Conservation (phyloP, 2,888 invertebrate species). For the Andrena bucephala region DNA sequence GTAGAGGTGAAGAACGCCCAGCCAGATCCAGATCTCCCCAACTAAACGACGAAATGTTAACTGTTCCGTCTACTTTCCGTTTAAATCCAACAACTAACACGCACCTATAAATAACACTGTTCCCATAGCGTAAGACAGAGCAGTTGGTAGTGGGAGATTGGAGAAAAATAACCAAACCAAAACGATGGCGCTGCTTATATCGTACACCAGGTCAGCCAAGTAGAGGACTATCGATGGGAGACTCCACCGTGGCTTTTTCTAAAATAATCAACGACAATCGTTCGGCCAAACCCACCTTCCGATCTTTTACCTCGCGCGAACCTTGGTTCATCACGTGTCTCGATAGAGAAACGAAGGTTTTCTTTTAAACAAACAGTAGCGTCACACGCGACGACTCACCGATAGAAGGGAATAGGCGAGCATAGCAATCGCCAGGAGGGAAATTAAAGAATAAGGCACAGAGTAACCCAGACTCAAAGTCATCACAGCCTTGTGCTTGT, state of each 20-base stretch:
- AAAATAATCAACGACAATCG: constrained; percentile 11
- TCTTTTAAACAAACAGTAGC: not conserved
- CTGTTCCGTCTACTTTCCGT: not conserved
- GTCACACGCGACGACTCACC: constrained; percentile 63
- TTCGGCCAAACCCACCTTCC: not conserved
- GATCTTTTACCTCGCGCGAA: not conserved
- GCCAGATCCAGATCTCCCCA: constrained; percentile 76
- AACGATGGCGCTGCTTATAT: constrained; percentile 71
- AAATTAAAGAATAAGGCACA: constrained; percentile 67
- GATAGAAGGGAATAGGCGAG: constrained; percentile 75
- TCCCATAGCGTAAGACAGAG: constrained; percentile 68
- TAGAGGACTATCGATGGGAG: constrained; percentile 75
- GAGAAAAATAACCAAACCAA: constrained; percentile 74
- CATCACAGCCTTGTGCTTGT: constrained; percentile 70
- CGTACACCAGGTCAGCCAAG: constrained; percentile 73
- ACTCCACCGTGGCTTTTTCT: constrained; percentile 77
- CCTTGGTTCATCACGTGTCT: not conserved
- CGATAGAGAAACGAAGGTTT: not conserved
- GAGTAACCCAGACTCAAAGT: constrained; percentile 76
- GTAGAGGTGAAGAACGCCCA: constrained; percentile 75
- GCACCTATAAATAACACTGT: constrained; percentile 72
- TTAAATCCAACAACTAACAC: constrained; percentile 44
- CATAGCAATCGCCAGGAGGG: constrained; percentile 69
- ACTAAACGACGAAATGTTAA: constrained; percentile 55
- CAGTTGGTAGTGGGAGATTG: constrained; percentile 64